A percentile compares a stretch with the other conserved stretches of the same genome.
Evolutionary conservation across 2,113 vertebrate genomes (phyloP).

Genomic region (Lamprotornis superbus): DNA sequence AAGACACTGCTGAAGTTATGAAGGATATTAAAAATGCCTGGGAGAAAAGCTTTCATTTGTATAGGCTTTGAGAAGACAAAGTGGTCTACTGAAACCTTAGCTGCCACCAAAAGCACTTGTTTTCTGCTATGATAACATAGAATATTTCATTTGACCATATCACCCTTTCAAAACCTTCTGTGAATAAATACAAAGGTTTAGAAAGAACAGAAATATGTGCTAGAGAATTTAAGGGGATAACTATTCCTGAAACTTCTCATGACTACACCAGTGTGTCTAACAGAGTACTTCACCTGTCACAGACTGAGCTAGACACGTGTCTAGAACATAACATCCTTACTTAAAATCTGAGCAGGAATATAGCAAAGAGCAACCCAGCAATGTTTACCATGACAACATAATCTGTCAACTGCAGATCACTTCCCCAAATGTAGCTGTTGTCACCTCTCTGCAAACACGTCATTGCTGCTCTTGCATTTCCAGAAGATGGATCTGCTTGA

Average conservation of each 20-base stretch:
- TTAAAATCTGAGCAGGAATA: neutral
- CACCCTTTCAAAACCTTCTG: neutral
- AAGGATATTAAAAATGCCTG: neutral
- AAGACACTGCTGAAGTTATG: neutral
- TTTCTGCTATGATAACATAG: neutral
- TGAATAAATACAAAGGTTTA: neutral
- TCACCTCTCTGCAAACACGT: neutral
- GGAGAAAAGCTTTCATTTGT: neutral
- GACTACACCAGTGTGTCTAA: neutral
- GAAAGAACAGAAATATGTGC: neutral
- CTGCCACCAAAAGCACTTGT: neutral
- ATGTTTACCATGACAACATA: neutral
- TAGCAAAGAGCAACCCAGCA: neutral
- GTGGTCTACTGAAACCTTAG: neutral
- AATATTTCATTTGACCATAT: neutral
- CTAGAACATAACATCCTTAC: neutral
- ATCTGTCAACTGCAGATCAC: neutral
- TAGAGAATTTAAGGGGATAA: neutral
- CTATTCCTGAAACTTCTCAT: neutral
- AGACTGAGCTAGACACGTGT: fast-evolving
- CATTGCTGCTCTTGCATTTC: neutral
- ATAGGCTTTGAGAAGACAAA: neutral
- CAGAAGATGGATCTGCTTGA: neutral
- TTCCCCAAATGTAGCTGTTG: neutral
- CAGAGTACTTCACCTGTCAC: neutral